A percentile compares a stretch with the other conserved stretches of the same genome.
These are phyloP conservation scores for Chaetorhynchus papuensis DNA, from an alignment of 2,113 vertebrate species.

Conservation along the genomic window DNA sequence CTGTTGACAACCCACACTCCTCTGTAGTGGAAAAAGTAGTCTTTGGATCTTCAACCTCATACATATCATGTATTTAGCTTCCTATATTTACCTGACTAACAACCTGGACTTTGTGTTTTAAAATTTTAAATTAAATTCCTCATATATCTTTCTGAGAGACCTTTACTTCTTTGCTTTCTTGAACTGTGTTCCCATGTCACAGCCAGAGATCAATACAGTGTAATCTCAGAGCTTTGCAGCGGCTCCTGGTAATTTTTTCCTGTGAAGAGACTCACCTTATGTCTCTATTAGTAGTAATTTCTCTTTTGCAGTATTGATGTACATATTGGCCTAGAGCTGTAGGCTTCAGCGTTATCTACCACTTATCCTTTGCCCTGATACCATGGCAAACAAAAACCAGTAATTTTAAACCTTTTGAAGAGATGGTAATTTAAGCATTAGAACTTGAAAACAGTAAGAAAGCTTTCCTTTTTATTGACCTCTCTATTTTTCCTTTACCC, in stretches of 20 bases:
- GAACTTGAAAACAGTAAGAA: neutral
- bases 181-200: neutral
- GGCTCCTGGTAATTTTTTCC: neutral
- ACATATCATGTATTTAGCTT: neutral
- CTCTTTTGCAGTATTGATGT: neutral
- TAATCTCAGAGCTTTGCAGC: neutral
- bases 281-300: neutral
- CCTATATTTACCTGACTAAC: neutral
- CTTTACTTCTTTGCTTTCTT: neutral
- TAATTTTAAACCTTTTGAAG: neutral
- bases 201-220: neutral
- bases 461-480: neutral
- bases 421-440: neutral
- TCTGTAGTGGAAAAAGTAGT: neutral
- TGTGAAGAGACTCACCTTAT: neutral
- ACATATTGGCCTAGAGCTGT: neutral
- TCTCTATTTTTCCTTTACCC: neutral
- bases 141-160: neutral
- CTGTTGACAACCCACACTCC: neutral
- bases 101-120: neutral
- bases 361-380: neutral
- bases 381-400: neutral
- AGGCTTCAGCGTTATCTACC: neutral
- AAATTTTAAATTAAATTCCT: neutral
- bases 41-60: neutral